These are phyloP conservation scores for Formica aserva DNA, from an alignment of 2,888 invertebrate genomes.

Conservation along the genomic window DNA sequence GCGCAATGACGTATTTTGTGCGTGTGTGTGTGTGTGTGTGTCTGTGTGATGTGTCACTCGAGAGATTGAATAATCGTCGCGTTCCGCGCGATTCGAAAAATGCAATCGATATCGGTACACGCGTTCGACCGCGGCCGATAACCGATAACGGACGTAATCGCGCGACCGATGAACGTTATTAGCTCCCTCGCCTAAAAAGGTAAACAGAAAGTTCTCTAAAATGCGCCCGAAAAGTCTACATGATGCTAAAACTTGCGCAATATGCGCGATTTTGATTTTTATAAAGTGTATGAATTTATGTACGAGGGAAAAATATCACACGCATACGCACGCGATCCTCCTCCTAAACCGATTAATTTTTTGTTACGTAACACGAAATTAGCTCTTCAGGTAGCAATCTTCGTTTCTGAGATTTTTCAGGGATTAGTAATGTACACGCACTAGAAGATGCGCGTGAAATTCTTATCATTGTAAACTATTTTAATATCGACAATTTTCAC, in stretches of 20 bases:
- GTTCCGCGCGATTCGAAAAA: slow-evolving; percentile 72
- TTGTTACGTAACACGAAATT: neutral
- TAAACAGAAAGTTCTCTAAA: slow-evolving; percentile 30
- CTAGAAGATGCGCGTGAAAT: neutral
- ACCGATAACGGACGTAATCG: slow-evolving; percentile 62
- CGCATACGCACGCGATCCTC: neutral
- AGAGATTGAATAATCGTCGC: slow-evolving; percentile 75
- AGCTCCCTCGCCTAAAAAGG: slow-evolving; percentile 31
- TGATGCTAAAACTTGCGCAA: neutral
- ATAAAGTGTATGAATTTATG: neutral
- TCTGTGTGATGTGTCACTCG: slow-evolving; percentile 64
- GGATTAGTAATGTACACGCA: neutral
- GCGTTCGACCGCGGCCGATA: slow-evolving; percentile 54
- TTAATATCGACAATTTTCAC: neutral
- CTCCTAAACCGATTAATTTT: neutral
- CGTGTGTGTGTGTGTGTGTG: neutral
- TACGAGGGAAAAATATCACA: neutral
- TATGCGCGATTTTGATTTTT: neutral
- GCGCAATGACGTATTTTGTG: slow-evolving; percentile 59
- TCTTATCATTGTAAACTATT: neutral
- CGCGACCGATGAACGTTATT: slow-evolving; percentile 17
- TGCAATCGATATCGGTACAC: slow-evolving; percentile 66
- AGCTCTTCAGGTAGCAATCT: neutral
- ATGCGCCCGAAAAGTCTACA: neutral
- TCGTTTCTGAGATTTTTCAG: neutral